Evolutionary conservation across 2,113 vertebrate genomes (phyloP).

Genomic region (Willisornis vidua): DNA sequence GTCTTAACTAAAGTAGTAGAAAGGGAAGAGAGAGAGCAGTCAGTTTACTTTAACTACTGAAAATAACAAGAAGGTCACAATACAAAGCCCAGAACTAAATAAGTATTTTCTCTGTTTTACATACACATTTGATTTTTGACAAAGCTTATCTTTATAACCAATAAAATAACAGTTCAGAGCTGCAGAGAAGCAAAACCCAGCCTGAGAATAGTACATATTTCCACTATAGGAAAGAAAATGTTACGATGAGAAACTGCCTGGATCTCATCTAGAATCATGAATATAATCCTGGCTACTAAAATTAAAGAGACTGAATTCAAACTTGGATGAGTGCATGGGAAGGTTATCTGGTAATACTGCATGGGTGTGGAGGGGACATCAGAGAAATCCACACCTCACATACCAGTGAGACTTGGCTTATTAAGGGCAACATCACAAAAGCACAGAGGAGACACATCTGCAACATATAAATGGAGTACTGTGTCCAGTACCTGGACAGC

Average conservation of each 20-base stretch:
- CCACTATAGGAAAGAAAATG: neutral
- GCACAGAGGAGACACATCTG: neutral
- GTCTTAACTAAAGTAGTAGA: neutral
- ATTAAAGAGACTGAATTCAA: neutral
- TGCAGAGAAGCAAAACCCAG: neutral
- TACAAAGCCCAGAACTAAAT: neutral
- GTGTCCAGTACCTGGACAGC: neutral
- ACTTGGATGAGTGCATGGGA: neutral
- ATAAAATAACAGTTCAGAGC: neutral
- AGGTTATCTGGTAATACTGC: neutral
- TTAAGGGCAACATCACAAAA: neutral
- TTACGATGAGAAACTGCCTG: neutral
- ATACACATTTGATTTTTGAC: neutral
- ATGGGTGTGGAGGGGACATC: no score
- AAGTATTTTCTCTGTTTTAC: neutral
- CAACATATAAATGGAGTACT: neutral
- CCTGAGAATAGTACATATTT: neutral
- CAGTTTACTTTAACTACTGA: neutral
- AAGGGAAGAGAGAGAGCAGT: neutral
- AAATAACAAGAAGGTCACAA: neutral
- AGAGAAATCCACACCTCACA: neutral
- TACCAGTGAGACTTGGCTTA: neutral
- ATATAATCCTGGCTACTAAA: neutral
- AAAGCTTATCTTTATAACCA: neutral
- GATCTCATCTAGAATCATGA: neutral